Base-by-base conservation (phyloP, 2,888 invertebrate genomes). In the Hydropsyche betteni region DNA sequence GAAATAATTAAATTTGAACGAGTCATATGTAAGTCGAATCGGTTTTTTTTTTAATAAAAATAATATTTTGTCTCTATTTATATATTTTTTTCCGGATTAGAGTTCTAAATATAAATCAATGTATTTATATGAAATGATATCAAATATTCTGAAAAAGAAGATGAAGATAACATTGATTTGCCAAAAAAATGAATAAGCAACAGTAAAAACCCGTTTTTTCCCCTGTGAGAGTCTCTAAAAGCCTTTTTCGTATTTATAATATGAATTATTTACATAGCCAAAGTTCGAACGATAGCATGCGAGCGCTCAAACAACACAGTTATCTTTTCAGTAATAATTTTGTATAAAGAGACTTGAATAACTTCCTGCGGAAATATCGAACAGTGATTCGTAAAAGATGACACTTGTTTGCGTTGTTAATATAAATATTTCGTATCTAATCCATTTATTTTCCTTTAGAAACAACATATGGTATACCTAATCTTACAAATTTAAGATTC, bases 251-350 rank as follows among this genome's bases (percentile, higher is more conserved):
- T 64, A 64, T 64, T 64, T 64, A 36, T 16, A 64, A 64, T 64
- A 64, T 64, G 64, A 64, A 64, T 64, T 64, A 64, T 64, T 64
- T 64, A 64, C 64, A 64, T 36, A 36, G 64, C 12, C 34, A 64
- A 64, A 64, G 36, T 64, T 64, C 64, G 64, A 64, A 10, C 64
- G 64, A 64, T 64, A 64, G 34, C 64, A 10, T 36, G 34, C 36
- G 34, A 64, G 36, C 34, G 64, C 36, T 33, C 44, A 33, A 24
- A 53, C 5, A 58, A 58, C 16, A 36, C 36, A 64, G 64, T 64
- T 64, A 64, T 55, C 55, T 55, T 55, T 55, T 55, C 55, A 16
- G 55, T 55, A 55, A 55, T 64, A 64, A 64, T 34, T 64, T 64
- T 36, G 33, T 33, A 64, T 36, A 64, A 34, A 12, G 34, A 4